Evolutionary conservation across 2,888 invertebrate genomes (phyloP).

Genomic region (Campoplex nolae): DNA sequence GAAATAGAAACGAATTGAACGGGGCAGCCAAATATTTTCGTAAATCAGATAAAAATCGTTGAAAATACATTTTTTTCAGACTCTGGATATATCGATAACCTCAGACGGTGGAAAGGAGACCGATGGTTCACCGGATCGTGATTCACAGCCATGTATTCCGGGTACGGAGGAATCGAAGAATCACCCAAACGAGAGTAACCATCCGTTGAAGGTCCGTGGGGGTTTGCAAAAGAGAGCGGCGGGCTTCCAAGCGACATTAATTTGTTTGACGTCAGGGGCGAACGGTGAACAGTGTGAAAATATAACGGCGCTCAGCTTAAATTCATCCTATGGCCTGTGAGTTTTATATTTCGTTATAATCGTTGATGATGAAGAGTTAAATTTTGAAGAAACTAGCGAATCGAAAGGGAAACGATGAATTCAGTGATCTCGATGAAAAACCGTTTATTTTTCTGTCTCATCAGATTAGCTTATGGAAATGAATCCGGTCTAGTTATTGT

Average conservation of each 20-base stretch:
- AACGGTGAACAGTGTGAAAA: slow-evolving; percentile 92
- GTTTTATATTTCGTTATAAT: slow-evolving; percentile 83
- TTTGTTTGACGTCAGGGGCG: slow-evolving; percentile 95
- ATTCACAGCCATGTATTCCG: slow-evolving; percentile 86
- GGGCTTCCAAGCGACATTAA: slow-evolving; percentile 98
- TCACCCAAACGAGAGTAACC: slow-evolving; percentile 82
- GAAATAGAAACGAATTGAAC: neutral
- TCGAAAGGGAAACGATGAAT: neutral
- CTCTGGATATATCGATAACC: slow-evolving; percentile 94
- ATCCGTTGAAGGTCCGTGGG: slow-evolving; percentile 88
- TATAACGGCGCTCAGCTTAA: slow-evolving; percentile 95
- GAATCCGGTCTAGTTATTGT: slow-evolving; percentile 98
- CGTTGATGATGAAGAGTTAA: neutral
- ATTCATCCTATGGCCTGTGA: slow-evolving; percentile 99
- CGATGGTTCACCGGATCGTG: slow-evolving; percentile 93
- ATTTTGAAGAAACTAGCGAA: neutral
- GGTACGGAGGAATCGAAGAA: slow-evolving; percentile 85
- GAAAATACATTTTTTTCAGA: slow-evolving; percentile 84
- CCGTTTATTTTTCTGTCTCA: slow-evolving; percentile 21
- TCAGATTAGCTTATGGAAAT: slow-evolving; percentile 98
- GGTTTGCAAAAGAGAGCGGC: slow-evolving; percentile 94
- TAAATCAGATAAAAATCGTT: neutral
- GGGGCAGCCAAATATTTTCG: neutral
- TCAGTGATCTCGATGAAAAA: neutral
- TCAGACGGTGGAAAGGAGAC: slow-evolving; percentile 91